Conservation (phyloP, 23 tunicate genomes). For the Diplosoma virens region DNA sequence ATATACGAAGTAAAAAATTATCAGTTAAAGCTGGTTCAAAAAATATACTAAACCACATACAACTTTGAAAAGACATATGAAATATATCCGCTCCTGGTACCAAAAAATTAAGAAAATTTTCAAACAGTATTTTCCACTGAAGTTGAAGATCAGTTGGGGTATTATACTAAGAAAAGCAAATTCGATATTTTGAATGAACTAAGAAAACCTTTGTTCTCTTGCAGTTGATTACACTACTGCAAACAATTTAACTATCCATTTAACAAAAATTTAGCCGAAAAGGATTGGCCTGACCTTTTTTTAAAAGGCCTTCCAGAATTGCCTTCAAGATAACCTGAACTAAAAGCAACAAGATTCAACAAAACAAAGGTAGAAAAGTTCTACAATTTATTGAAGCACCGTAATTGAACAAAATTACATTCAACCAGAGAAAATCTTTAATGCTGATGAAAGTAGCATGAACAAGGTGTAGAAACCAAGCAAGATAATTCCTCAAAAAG, state of each 20-base stretch:
- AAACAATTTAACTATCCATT: not conserved
- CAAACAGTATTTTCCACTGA: not conserved
- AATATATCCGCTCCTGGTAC: not conserved
- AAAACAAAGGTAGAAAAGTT: not conserved
- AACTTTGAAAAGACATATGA: not conserved
- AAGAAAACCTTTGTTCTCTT: not conserved
- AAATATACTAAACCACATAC: not conserved
- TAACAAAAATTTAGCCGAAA: slow-evolving; percentile 7
- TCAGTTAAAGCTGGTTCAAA: not conserved
- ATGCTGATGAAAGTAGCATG: slow-evolving; percentile 33
- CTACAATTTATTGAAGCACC: slow-evolving; percentile 16
- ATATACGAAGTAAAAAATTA: not conserved
- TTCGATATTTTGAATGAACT: slow-evolving; percentile 10
- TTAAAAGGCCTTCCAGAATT: no score
- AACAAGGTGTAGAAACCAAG: slow-evolving; percentile 3
- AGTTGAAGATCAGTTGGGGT: not conserved
- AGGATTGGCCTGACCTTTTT: not conserved
- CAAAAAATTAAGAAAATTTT: not conserved
- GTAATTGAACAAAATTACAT: not conserved
- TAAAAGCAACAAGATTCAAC: slow-evolving; percentile 26
- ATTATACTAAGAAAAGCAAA: not conserved
- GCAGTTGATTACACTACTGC: not conserved
- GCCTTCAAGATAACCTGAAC: slow-evolving; percentile 26
- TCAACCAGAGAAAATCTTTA: slow-evolving; percentile 7
- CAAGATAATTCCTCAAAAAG: slow-evolving; percentile 23